Conservation (phyloP, 1,140 invertebrate species). For the Cardiocondyla obscurior region DNA sequence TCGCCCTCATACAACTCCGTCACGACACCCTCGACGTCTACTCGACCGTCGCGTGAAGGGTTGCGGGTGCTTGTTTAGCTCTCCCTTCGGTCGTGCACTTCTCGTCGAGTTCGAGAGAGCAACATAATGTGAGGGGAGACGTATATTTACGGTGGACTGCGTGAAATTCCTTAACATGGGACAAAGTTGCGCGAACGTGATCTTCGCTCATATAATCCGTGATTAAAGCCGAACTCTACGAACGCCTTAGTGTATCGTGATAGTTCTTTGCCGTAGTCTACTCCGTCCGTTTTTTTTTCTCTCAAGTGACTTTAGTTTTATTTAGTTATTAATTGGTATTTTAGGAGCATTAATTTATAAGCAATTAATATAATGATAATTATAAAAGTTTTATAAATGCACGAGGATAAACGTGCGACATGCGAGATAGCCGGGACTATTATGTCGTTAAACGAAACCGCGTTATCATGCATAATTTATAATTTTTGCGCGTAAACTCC, state of each 20-base stretch:
- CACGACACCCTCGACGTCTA: slow-evolving; percentile 26
- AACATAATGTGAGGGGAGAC: slow-evolving; percentile 17
- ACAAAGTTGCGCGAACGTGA: background rate
- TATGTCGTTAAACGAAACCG: slow-evolving; percentile 15
- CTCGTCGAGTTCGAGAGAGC: slow-evolving; percentile 10
- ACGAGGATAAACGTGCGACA: background rate
- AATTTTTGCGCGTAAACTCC: slow-evolving; percentile 17
- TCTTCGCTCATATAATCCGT: background rate
- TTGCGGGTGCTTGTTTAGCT: slow-evolving; percentile 43
- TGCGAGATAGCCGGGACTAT: slow-evolving; percentile 15
- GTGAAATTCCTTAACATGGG: slow-evolving; percentile 31
- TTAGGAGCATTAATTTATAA: background rate
- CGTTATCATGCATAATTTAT: slow-evolving; percentile 43
- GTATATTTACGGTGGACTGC: slow-evolving; percentile 19
- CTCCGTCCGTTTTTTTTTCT: background rate
- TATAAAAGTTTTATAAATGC: slow-evolving; percentile 10
- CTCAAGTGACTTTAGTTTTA: background rate
- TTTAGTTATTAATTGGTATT: too few species aligned
- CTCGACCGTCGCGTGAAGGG: slow-evolving; percentile 29
- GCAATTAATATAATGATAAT: slow-evolving; percentile 6
- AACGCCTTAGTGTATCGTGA: too few species aligned
- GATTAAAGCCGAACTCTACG: slow-evolving; percentile 17
- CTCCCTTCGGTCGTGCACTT: slow-evolving; percentile 9
- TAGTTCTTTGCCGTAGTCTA: background rate
- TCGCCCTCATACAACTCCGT: slow-evolving; percentile 25